phyloP scores from a whole-genome alignment of 2,113 vertebrate species.

The Catharus fuscescens region DNA sequence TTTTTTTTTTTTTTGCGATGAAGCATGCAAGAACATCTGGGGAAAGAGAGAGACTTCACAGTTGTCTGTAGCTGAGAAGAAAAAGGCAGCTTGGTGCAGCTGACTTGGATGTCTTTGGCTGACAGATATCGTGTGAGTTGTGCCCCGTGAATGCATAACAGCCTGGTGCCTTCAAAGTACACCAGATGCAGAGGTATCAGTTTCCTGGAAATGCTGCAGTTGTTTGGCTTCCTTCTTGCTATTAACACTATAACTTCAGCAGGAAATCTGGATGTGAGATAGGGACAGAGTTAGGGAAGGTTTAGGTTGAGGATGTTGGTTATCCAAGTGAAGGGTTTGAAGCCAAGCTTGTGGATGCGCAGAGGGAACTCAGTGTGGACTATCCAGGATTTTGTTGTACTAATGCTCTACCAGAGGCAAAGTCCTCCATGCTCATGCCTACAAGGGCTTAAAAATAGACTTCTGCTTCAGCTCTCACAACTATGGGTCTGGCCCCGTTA shows the following conservation, averaged over 20 bases:
- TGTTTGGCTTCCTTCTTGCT: not conserved
- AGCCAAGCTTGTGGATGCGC: not conserved
- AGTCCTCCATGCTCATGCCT: not conserved
- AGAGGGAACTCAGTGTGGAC: rapidly evolving
- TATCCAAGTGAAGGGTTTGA: not conserved
- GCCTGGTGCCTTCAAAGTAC: not conserved
- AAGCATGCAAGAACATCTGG: slow-evolving; percentile 1
- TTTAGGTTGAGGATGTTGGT: not conserved
- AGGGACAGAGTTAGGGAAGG: not conserved
- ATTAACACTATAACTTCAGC: not conserved
- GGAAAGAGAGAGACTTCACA: not conserved
- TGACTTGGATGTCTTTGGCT: not conserved
- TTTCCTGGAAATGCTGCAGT: not conserved
- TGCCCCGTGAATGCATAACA: not conserved
- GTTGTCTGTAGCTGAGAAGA: not conserved
- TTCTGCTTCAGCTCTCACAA: not conserved
- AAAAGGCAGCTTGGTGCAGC: not conserved
- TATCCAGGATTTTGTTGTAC: not conserved
- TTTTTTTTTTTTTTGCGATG: not conserved
- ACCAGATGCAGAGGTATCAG: not conserved
- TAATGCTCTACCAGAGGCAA: not conserved
- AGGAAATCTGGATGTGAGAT: not conserved
- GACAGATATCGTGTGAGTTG: not conserved
- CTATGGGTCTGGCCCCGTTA: rapidly evolving
- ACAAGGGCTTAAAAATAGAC: not conserved